These are phyloP conservation scores for Helicolenus hilgendorfi DNA, from an alignment of 2,797 vertebrate genomes.

Conservation along the genomic window DNA sequence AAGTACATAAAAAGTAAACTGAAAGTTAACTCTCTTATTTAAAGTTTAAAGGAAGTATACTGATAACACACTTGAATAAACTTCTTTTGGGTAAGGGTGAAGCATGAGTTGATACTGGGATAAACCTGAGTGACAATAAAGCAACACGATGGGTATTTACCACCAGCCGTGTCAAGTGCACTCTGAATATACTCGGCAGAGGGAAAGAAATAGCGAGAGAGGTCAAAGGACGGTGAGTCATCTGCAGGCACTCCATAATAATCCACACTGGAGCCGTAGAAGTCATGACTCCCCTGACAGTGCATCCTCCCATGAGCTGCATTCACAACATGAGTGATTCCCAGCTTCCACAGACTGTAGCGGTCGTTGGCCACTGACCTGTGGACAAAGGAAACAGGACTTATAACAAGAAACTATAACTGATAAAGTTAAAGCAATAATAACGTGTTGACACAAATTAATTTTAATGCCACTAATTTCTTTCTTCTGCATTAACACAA, in stretches of 20 bases:
- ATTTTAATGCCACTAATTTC: too few species aligned
- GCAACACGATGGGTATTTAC: constrained; percentile 76
- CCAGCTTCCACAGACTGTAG: constrained; percentile 90
- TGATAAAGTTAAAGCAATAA: too few species aligned
- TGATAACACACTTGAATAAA: too few species aligned
- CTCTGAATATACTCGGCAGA: constrained; percentile 87
- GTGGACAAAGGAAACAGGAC: neutral
- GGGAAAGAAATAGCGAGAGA: constrained; percentile 85
- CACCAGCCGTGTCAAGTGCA: constrained; percentile 82
- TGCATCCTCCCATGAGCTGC: constrained; percentile 91
- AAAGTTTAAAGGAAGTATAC: too few species aligned
- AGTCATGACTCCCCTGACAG: constrained; percentile 88
- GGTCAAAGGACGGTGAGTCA: constrained; percentile 86
- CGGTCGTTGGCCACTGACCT: constrained; percentile 89
- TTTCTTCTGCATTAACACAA: too few species aligned
- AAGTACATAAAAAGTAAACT: too few species aligned
- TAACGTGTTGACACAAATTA: rapidly evolving
- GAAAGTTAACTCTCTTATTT: too few species aligned
- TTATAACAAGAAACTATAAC: neutral
- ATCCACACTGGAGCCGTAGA: constrained; percentile 86
- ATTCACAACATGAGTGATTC: constrained; percentile 92
- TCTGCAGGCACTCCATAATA: constrained; percentile 89
- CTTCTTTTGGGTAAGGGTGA: neutral
- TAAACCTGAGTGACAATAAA: constrained; percentile 23
- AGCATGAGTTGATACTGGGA: neutral